Conservation (phyloP, 2,888 invertebrate genomes). For the Meteorus colon region DNA sequence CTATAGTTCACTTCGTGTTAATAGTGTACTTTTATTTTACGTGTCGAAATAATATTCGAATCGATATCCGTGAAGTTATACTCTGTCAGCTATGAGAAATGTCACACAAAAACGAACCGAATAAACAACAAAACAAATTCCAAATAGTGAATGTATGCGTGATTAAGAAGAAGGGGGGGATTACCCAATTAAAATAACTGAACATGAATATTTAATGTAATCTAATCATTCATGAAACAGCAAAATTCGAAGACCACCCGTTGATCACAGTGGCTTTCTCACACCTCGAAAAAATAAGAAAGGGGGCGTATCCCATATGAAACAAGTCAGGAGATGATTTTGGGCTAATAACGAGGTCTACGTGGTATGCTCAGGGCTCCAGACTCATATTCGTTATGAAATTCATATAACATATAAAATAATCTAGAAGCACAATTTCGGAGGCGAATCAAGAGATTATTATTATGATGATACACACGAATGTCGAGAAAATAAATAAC, state of each 20-base stretch:
- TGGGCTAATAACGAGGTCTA: constrained; percentile 35
- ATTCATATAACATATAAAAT: constrained; percentile 11
- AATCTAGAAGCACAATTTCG: constrained; percentile 32
- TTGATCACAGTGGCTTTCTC: constrained; percentile 28
- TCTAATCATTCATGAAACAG: not conserved
- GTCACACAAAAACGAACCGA: no score
- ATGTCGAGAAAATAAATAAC: no score
- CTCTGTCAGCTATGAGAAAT: not conserved
- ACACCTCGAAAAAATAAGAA: constrained; percentile 20
- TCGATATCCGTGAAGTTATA: not conserved
- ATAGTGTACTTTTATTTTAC: not conserved
- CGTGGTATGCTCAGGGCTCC: constrained; percentile 4
- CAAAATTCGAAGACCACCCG: constrained; percentile 28
- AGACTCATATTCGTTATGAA: not conserved
- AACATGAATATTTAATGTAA: no score
- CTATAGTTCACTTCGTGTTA: not conserved
- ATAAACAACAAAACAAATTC: no score
- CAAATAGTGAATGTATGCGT: no score
- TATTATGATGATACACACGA: no score
- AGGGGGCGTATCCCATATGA: constrained; percentile 21
- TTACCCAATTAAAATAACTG: no score
- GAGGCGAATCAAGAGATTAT: constrained; percentile 8
- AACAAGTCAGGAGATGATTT: constrained; percentile 41
- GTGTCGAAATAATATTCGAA: not conserved
- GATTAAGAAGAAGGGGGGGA: no score